Percentiles rank a stretch among this genome's conserved stretches.
phyloP scores from a whole-genome alignment of 2,888 invertebrate species.

The Ecliptopera silaceata region DNA sequence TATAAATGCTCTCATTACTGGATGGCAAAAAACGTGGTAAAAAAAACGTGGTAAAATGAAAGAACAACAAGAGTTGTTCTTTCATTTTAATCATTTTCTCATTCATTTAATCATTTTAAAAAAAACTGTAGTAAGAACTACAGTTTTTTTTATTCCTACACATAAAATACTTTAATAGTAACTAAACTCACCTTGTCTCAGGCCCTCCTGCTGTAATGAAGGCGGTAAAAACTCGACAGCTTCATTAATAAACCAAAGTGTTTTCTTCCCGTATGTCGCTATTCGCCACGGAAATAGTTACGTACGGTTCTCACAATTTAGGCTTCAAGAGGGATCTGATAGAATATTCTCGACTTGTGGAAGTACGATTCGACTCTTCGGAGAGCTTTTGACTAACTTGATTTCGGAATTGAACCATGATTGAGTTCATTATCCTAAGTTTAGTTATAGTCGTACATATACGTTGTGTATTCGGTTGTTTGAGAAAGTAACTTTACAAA shows the following conservation, averaged over 20 bases:
- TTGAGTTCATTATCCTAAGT: no score
- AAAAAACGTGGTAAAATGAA: no score
- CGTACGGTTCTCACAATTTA: constrained; percentile 28
- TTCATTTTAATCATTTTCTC: no score
- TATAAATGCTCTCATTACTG: no score
- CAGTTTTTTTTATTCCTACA: no score
- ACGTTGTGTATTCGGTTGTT: background rate
- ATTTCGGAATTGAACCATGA: constrained; percentile 5
- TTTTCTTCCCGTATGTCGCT: constrained; percentile 53
- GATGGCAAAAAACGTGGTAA: no score
- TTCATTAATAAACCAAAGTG: constrained; percentile 41
- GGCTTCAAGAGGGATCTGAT: constrained; percentile 59
- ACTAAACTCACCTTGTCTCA: background rate
- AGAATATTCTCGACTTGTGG: constrained; percentile 60
- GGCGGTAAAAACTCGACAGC: constrained; percentile 23
- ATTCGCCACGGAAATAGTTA: constrained; percentile 56
- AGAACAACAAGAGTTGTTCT: no score
- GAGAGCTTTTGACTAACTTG: constrained; percentile 43
- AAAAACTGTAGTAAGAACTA: no score
- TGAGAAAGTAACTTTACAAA: background rate
- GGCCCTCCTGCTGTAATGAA: constrained; percentile 8
- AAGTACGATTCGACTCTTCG: constrained; percentile 49
- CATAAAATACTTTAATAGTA: background rate
- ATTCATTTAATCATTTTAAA: no score
- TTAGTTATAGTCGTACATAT: no score